A percentile compares a stretch with the other conserved stretches of the same genome.
These are phyloP conservation scores for Mus minutoides DNA, from an alignment of 2,797 vertebrate genomes.

Conservation along the genomic window DNA sequence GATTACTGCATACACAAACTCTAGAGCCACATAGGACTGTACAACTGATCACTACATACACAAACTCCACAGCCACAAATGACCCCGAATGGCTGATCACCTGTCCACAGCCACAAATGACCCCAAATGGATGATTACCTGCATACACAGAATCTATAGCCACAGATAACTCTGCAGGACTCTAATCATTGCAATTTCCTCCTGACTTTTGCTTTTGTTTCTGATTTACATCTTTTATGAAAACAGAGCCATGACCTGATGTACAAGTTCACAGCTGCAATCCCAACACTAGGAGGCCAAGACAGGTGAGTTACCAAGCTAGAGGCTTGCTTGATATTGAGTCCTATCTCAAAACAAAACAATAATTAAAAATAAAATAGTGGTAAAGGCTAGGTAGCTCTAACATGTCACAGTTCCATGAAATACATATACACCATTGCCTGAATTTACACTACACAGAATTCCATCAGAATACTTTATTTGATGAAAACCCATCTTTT, in stretches of 20 bases:
- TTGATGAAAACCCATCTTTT: background rate
- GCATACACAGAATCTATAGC: background rate
- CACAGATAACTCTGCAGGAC: background rate
- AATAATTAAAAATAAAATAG: background rate
- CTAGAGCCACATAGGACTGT: fast-evolving
- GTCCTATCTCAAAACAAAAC: background rate
- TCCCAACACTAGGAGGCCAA: background rate
- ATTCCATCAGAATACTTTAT: background rate
- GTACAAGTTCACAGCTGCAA: background rate
- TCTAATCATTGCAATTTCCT: background rate
- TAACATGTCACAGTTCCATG: background rate
- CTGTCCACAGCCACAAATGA: too few species aligned
- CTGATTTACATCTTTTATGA: background rate
- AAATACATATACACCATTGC: too few species aligned
- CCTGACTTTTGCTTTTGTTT: background rate
- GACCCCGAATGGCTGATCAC: too few species aligned
- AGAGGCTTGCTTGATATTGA: background rate
- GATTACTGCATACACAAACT: too few species aligned
- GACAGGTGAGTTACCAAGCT: background rate
- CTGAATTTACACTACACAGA: background rate
- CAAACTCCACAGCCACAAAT: too few species aligned
- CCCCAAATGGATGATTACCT: too few species aligned
- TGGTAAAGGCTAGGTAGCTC: background rate
- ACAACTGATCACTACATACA: too few species aligned
- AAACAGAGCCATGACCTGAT: background rate